A percentile compares a stretch with the other conserved stretches of the same genome.
Conservation (phyloP, 2,888 invertebrate genomes). For the Dysmachus trigonus region DNA sequence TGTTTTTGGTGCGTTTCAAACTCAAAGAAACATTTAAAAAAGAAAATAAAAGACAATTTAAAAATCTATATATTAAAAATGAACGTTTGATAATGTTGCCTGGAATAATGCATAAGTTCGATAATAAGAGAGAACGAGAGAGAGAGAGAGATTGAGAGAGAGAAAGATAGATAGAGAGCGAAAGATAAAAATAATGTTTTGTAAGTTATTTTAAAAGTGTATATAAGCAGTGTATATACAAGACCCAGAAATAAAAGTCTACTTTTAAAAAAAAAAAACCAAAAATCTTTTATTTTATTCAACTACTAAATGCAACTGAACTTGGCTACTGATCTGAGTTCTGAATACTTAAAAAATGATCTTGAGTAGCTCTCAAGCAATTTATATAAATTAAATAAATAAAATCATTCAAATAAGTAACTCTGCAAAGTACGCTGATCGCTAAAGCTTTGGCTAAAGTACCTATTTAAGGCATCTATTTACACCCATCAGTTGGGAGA, state of each 20-base stretch:
- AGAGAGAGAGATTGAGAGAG: background rate
- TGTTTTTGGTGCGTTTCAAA: background rate
- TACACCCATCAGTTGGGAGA: too few species aligned
- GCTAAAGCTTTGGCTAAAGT: too few species aligned
- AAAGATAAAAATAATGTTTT: background rate
- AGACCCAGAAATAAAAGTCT: slow-evolving; percentile 27
- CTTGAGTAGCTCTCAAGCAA: too few species aligned
- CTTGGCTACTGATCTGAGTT: too few species aligned
- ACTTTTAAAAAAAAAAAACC: slow-evolving; percentile 26
- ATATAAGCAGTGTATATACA: slow-evolving; percentile 33
- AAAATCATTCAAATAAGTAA: too few species aligned
- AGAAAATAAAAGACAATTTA: background rate
- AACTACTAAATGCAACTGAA: too few species aligned
- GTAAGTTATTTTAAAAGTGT: slow-evolving; percentile 26
- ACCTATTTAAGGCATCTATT: too few species aligned
- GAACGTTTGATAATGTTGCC: slow-evolving; percentile 4
- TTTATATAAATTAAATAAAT: too few species aligned
- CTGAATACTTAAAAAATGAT: too few species aligned
- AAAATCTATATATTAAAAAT: background rate
- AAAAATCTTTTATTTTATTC: too few species aligned
- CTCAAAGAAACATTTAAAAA: background rate
- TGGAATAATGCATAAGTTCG: slow-evolving; percentile 9
- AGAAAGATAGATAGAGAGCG: background rate
- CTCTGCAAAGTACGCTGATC: too few species aligned
- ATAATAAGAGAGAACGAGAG: background rate